Base-by-base conservation (phyloP, 2,113 vertebrate species). In the Paralichthys olivaceus region DNA sequence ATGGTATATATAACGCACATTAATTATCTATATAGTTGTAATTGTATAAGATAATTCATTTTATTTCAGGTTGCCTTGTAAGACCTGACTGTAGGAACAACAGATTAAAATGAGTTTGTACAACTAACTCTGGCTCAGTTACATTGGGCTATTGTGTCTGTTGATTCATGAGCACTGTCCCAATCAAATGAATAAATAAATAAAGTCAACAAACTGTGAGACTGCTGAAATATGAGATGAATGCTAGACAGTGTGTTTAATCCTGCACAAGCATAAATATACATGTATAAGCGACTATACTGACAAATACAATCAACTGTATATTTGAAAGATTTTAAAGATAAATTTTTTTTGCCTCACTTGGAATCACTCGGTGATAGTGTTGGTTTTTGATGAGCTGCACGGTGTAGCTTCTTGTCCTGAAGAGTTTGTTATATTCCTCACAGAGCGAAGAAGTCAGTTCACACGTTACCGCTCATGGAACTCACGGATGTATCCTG, bases 401-500 rank as follows among this genome's bases (percentile, higher is more conserved):
- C 28, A 37, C 2, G 40, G 25, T 28, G 8, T 25, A 4, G n/a
- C 4, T 54, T 51, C 15, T 67, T 53, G 49, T 65, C 9, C 47
- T 84, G 0, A 71, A 28, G 7, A 22, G 3, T 63, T 29, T 53
- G 5, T 72, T 3, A 54, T 49, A 11, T 60, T 28, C 69, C n/a
- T 72, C 83, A 2, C 77, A 96, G 96, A 83, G 23, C 56, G 79
- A 1, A 89, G 87, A 66, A 89, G 79, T 62, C 88, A 87, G 17
- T 94, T 94, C 54, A 84, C 85, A 0, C 90, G 87, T 0, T 96
- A 94, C 73, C 92, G 83, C 22, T 93, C 92, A 57, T 97, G 97
- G 96, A 95, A 98, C 80, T 73, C 89, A 0, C 86, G 80, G 13
- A 94, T 95, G 73, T 98, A 97, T 87, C 96, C 95, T 0, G 91